Percentiles rank a stretch among this genome's conserved stretches.
These are phyloP conservation scores for Noctua janthina DNA, from an alignment of 2,888 invertebrate genomes.

Conservation along the genomic window DNA sequence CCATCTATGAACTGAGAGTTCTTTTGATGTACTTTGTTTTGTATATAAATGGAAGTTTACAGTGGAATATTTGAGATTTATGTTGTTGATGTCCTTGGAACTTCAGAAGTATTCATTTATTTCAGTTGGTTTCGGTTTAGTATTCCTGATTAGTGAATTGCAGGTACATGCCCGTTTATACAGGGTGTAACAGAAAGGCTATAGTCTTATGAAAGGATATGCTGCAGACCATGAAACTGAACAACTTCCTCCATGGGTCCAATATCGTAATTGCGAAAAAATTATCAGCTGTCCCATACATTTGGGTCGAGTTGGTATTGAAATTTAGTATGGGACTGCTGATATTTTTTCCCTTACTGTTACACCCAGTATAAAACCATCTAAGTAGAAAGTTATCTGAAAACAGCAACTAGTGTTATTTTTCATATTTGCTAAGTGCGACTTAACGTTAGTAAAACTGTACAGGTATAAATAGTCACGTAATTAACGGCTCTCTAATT, in stretches of 20 bases:
- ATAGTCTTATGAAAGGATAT: too few relatives aligned
- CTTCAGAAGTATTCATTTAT: slow-evolving; percentile 3
- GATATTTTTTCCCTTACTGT: too few relatives aligned
- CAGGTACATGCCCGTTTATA: neutral
- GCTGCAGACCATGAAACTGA: too few relatives aligned
- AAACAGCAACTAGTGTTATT: neutral
- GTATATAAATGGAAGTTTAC: slow-evolving; percentile 44
- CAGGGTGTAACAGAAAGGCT: too few relatives aligned
- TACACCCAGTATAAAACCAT: neutral
- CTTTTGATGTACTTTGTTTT: slow-evolving; percentile 31
- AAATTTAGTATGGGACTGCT: too few relatives aligned
- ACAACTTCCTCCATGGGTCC: too few relatives aligned
- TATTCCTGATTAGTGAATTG: slow-evolving; percentile 5
- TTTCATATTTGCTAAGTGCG: neutral
- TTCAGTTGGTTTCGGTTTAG: neutral
- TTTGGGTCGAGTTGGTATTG: too few relatives aligned
- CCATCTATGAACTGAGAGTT: slow-evolving; percentile 34
- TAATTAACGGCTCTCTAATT: neutral
- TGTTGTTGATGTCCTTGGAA: slow-evolving; percentile 24
- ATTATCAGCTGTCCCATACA: too few relatives aligned
- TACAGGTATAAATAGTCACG: neutral
- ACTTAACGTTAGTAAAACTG: neutral
- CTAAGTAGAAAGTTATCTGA: neutral
- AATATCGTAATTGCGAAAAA: too few relatives aligned
- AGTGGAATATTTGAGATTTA: slow-evolving; percentile 21